These are phyloP conservation scores for Cariama cristata DNA, from an alignment of 2,113 vertebrate species.

Conservation along the genomic window DNA sequence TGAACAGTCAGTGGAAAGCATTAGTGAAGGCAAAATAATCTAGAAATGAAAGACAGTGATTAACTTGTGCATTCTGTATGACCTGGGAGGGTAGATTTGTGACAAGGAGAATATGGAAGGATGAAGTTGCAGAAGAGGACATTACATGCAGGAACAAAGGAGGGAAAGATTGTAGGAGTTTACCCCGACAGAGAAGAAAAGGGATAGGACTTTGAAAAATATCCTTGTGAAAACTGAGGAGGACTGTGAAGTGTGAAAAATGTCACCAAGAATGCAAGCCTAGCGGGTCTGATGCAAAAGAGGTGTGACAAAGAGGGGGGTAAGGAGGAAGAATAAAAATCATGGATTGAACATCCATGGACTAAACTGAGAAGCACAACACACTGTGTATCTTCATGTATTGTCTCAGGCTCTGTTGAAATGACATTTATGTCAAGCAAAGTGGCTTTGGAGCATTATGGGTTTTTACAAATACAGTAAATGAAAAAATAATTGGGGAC, in stretches of 20 bases:
- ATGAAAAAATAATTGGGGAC: neutral
- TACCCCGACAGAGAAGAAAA: neutral
- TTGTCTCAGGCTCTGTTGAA: neutral
- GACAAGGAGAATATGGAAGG: neutral
- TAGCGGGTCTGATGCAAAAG: neutral
- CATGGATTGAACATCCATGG: neutral
- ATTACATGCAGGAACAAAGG: neutral
- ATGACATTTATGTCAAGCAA: neutral
- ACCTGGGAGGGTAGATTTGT: neutral
- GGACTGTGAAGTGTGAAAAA: neutral
- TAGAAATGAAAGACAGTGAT: neutral
- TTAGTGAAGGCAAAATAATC: neutral
- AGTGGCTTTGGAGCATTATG: neutral
- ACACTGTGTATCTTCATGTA: neutral
- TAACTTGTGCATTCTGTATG: neutral
- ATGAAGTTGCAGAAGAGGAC: neutral
- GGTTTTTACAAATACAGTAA: neutral
- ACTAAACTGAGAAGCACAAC: neutral
- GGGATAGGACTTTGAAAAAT: neutral
- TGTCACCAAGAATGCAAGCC: neutral
- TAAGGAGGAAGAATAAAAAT: neutral
- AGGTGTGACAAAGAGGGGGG: neutral
- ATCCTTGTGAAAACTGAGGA: neutral
- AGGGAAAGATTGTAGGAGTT: neutral
- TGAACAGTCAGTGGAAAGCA: neutral